Percentiles rank a stretch among this genome's conserved stretches.
These are phyloP conservation scores for Sarcophilus harrisii DNA, from an alignment of 2,797 vertebrate species.

Conservation along the genomic window DNA sequence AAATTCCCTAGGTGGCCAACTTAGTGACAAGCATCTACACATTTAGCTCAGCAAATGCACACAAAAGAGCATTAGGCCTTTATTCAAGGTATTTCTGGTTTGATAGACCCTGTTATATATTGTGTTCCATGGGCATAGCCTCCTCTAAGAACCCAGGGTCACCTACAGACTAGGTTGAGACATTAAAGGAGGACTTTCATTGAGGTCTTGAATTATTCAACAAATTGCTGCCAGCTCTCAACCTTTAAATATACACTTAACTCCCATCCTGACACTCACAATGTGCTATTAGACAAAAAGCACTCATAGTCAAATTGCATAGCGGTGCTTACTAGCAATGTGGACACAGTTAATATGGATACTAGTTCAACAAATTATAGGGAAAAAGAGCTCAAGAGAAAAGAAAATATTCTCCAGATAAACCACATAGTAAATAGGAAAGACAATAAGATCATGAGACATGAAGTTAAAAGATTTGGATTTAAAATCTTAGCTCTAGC, in stretches of 20 bases:
- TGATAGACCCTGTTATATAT: neutral
- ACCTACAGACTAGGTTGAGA: neutral
- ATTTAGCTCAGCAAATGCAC: neutral
- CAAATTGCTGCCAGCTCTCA: neutral
- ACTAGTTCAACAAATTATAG: slow-evolving; percentile 43
- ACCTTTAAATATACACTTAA: slow-evolving; percentile 13
- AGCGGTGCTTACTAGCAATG: neutral
- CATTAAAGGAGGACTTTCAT: neutral
- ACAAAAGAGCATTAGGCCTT: neutral
- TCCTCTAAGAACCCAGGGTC: neutral
- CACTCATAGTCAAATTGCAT: neutral
- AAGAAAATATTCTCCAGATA: neutral
- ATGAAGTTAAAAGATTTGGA: neutral
- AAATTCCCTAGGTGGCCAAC: neutral
- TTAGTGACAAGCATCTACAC: neutral
- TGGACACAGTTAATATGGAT: slow-evolving; percentile 43
- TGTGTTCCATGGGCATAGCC: neutral
- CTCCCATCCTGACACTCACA: slow-evolving; percentile 8
- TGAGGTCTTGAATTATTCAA: neutral
- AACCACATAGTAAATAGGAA: neutral
- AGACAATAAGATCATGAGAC: neutral
- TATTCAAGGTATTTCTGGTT: neutral
- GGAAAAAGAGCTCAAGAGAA: slow-evolving; percentile 2
- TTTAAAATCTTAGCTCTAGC: neutral
- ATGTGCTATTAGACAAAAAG: slow-evolving; percentile 33